Conservation (phyloP, 2,888 invertebrate species). For the Drosophila anomelani region DNA sequence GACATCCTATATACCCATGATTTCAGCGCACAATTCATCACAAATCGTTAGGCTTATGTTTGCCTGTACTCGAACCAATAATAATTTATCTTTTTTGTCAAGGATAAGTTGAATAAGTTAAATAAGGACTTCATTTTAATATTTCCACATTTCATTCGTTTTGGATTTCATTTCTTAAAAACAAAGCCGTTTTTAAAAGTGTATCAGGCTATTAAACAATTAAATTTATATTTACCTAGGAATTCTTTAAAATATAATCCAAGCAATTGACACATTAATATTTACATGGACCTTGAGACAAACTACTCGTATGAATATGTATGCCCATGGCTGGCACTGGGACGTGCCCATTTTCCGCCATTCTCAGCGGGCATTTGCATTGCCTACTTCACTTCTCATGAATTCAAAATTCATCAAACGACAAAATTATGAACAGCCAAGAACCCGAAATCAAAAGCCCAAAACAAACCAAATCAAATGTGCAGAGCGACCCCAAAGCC, state of each 20-base stretch:
- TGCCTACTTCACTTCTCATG: constrained; percentile 45
- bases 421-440: constrained; percentile 70
- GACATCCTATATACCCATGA: no score
- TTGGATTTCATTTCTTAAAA: no score
- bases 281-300: constrained; percentile 7
- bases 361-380: constrained; percentile 51
- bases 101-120: no score
- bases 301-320: constrained; percentile 20
- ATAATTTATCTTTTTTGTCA: no score
- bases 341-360: constrained; percentile 18
- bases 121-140: no score
- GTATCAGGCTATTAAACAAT: neutral
- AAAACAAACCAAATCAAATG: constrained; percentile 22
- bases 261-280: constrained; percentile 2
- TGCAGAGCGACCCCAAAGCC: constrained; percentile 34
- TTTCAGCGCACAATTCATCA: no score
- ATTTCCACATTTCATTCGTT: no score
- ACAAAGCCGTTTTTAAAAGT: no score
- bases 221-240: neutral
- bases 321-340: constrained; percentile 4
- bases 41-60: no score
- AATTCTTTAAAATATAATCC: neutral
- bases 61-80: no score
- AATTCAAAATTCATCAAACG: constrained; percentile 56
- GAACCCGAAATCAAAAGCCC: constrained; percentile 46